Base-by-base conservation (phyloP, 2,113 vertebrate species). In the Ameiurus melas region DNA sequence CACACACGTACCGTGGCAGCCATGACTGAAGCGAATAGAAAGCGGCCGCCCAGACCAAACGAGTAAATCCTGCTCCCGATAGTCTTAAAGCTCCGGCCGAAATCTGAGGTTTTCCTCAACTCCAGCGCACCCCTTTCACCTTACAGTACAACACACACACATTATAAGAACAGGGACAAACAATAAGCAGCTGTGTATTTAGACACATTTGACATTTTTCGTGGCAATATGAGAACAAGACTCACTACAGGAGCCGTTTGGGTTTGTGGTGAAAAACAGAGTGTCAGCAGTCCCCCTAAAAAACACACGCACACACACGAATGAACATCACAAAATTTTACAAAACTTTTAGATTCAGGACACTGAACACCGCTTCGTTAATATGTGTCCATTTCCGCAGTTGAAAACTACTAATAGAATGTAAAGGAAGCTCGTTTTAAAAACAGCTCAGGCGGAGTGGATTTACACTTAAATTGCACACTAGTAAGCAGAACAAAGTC, bases 11-110 rank as follows among this genome's bases (percentile, higher is more conserved):
- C 98, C 95, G 95, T 96, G 87, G 96, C 96, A 0, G 96, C 96
- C 97, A 98, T 97, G 27, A 99, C 94, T n/a, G 98, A 99, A 25
- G 97, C 97, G 71, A 97, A 98, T 70, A 99, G 94, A 81, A 98
- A 99, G 43, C 96, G 95, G 17, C 97, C 97, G 6, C 97, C 97
- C 84, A 97, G 92, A 3, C 97, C 97, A 55, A 98, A 99, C 1
- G 98, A 99, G 84, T 96, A 98, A 90, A 99, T 95, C 93, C 95
- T 97, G 87, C 82, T 94, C 58, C 96, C 96, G 6, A 99, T 94
- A 47, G 95, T 95, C 92, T 97, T 96, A 93, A 96, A 95, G 68
- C 93, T 93, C 92, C 94, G 95, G 7, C 97, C 97, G 10, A 96
- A 96, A 92, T 98, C 96, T 0, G 93, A 93, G 0, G 97, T 97